Conservation (phyloP, 2,113 vertebrate genomes). For the Psilopogon haemacephalus region DNA sequence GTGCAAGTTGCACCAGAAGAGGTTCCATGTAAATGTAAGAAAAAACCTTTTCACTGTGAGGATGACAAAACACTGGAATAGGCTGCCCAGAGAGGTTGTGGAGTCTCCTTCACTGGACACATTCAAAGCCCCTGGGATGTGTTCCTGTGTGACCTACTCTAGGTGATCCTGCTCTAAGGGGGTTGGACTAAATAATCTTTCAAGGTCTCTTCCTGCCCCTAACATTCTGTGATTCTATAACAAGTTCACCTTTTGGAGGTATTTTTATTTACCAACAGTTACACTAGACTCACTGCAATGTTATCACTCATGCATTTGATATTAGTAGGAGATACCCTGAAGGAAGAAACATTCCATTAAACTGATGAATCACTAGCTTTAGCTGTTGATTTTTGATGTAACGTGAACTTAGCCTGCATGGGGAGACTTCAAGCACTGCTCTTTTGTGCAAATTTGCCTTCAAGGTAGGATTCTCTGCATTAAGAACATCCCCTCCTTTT, state of each 20-base stretch:
- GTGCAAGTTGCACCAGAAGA: too few species aligned
- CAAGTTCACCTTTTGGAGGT: background rate
- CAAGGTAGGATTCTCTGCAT: background rate
- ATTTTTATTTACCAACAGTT: constrained; percentile 41
- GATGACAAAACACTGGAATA: too few species aligned
- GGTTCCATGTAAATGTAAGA: too few species aligned
- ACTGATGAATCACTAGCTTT: constrained; percentile 46
- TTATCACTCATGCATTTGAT: background rate
- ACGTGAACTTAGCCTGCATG: constrained; percentile 19
- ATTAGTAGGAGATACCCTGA: background rate
- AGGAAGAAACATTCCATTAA: constrained; percentile 42
- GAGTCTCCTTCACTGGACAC: too few species aligned
- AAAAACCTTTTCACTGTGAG: too few species aligned
- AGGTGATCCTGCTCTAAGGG: too few species aligned
- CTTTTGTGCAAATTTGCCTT: constrained; percentile 42
- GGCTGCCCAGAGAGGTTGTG: too few species aligned
- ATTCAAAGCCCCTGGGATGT: too few species aligned
- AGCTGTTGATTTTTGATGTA: constrained; percentile 43
- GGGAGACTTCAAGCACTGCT: constrained; percentile 24
- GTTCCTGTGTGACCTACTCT: too few species aligned
- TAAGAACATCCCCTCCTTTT: constrained; percentile 35
- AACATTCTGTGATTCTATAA: background rate
- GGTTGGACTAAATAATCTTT: too few species aligned
- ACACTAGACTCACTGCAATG: background rate
- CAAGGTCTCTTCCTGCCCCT: too few species aligned